A percentile compares a stretch with the other conserved stretches of the same genome.
Conservation (phyloP, 2,113 vertebrate species). For the Labeo rohita region DNA sequence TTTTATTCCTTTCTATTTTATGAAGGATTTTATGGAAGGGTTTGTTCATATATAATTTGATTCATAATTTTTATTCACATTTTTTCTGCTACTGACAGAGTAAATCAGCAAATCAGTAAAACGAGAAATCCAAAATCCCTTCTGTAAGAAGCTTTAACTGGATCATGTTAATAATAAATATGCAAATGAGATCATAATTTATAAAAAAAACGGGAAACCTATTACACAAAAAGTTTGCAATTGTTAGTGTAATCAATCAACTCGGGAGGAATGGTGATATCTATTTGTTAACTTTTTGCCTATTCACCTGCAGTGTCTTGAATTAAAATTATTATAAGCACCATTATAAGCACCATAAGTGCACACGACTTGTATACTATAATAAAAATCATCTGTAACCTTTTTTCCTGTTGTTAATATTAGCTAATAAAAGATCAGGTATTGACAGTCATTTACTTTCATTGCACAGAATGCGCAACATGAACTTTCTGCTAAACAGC, state of each 20-base stretch:
- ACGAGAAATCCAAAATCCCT: not conserved
- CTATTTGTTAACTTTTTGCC: not conserved
- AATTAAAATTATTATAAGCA: not conserved
- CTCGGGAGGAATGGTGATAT: not conserved
- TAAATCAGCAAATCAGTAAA: not conserved
- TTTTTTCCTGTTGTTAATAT: not conserved
- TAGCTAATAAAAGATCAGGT: too few relatives aligned
- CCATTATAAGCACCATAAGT: not conserved
- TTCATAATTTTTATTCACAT: too few relatives aligned
- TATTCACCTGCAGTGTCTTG: not conserved
- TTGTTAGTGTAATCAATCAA: not conserved
- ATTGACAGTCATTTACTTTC: not conserved
- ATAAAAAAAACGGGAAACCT: not conserved
- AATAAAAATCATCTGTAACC: not conserved
- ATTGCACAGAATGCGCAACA: not conserved
- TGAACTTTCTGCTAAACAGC: not conserved
- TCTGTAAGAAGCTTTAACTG: not conserved
- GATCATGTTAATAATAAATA: not conserved
- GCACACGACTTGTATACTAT: not conserved
- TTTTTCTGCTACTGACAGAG: not conserved
- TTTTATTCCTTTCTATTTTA: not conserved
- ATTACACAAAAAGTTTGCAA: not conserved
- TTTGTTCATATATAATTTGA: not conserved
- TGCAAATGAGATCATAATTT: too few relatives aligned
- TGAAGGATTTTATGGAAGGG: too few relatives aligned